phyloP scores from a whole-genome alignment of 1,140 invertebrate genomes.

The Euwallacea similis region DNA sequence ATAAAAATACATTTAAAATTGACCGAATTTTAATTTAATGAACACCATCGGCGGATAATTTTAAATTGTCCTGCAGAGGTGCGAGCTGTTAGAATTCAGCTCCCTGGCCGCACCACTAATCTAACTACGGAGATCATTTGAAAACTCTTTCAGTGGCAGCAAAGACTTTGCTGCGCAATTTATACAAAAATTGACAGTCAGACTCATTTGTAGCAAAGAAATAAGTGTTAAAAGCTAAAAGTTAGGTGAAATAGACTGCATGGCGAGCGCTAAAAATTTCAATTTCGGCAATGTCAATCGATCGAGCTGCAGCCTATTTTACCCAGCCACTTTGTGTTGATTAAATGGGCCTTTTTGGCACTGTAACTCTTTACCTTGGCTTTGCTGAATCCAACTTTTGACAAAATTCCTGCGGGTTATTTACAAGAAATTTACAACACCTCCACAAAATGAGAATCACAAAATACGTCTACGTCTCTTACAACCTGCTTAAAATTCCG shows the following conservation, averaged over 20 bases:
- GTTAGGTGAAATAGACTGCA: too few relatives aligned
- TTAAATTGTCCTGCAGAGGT: constrained; percentile 44
- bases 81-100: constrained; percentile 48
- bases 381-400: constrained; percentile 48
- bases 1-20: constrained; percentile 9
- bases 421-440: constrained; percentile 38
- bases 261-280: too few relatives aligned
- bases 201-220: constrained; percentile 50
- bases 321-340: neutral
- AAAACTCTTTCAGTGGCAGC: constrained; percentile 49
- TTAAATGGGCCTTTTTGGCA: constrained; percentile 41
- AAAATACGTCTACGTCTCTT: neutral
- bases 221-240: neutral
- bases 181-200: constrained; percentile 48
- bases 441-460: constrained; percentile 24
- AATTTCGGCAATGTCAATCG: too few relatives aligned
- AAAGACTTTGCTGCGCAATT: constrained; percentile 36
- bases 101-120: constrained; percentile 49
- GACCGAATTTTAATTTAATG: constrained; percentile 2
- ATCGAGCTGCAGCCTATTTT: neutral
- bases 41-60: constrained; percentile 10
- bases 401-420: constrained; percentile 35
- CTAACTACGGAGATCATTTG: constrained; percentile 54
- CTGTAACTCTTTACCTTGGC: constrained; percentile 47
- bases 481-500: constrained; percentile 1